These are phyloP conservation scores for Erythrolamprus reginae DNA, from an alignment of 2,113 vertebrate species.

Conservation along the genomic window DNA sequence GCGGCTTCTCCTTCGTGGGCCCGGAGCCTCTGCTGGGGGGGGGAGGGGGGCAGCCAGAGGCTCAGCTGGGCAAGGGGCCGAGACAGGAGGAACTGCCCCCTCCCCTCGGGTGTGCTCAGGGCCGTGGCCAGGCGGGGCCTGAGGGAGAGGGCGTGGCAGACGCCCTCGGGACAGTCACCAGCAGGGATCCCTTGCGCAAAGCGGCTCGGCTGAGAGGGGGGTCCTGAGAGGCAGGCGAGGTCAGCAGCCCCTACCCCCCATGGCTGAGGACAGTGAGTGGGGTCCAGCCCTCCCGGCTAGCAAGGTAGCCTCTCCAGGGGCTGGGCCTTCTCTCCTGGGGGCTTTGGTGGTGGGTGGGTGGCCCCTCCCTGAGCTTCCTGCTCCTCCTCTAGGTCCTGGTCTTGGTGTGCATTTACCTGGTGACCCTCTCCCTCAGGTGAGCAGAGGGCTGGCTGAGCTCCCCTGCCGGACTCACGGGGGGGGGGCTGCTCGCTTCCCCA, in stretches of 20 bases:
- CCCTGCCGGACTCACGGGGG: not conserved
- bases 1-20: not conserved
- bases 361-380: not conserved
- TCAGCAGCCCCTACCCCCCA: not conserved
- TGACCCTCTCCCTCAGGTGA: conserved; percentile 39
- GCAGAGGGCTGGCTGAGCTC: not conserved
- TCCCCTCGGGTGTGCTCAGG: not conserved
- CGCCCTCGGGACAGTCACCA: not conserved
- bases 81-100: not conserved
- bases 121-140: not conserved
- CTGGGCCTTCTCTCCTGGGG: not conserved
- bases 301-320: not conserved
- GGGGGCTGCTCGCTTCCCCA: not conserved
- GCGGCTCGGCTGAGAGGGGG: not conserved
- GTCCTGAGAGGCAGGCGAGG: not conserved
- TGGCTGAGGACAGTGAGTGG: not conserved
- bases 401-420: conserved; percentile 15
- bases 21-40: not conserved
- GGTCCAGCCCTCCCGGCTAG: not conserved
- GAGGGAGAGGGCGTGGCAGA: not conserved
- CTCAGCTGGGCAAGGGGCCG: not conserved
- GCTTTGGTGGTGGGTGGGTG: not conserved
- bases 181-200: not conserved
- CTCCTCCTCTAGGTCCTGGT: conserved; percentile 25
- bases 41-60: not conserved